phyloP scores from a whole-genome alignment of 2,888 invertebrate genomes.

The Limenitis camilla region DNA sequence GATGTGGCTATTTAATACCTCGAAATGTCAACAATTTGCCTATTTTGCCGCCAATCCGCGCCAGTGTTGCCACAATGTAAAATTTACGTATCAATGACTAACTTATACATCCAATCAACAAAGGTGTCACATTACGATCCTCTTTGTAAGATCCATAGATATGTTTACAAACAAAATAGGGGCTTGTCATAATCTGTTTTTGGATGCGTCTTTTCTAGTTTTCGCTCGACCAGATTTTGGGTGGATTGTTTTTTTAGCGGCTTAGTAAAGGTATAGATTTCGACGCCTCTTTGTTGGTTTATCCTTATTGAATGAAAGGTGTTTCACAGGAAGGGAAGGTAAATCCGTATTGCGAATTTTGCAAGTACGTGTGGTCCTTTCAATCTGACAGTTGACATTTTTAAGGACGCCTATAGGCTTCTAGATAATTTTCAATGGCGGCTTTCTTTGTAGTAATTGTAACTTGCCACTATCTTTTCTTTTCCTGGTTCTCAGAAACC shows the following conservation, averaged over 20 bases:
- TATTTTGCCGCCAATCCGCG: conserved; percentile 52
- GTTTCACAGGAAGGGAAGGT: conserved; percentile 64
- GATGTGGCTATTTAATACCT: conserved; percentile 45
- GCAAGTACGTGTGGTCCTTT: conserved; percentile 56
- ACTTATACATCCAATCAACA: conserved; percentile 61
- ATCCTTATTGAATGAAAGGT: conserved; percentile 50
- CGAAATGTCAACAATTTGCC: conserved; percentile 68
- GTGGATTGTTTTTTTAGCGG: conserved; percentile 47
- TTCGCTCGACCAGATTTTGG: conserved; percentile 63
- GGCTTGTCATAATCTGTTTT: conserved; percentile 73
- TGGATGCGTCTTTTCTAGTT: conserved; percentile 61
- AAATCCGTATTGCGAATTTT: conserved; percentile 47
- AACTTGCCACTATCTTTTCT: conserved; percentile 29
- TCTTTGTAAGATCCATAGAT: conserved; percentile 48
- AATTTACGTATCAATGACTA: conserved; percentile 58
- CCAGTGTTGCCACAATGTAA: conserved; percentile 48
- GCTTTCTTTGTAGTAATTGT: conserved; percentile 27
- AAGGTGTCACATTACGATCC: conserved; percentile 68
- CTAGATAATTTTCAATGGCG: conserved; percentile 46
- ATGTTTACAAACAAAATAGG: conserved; percentile 74
- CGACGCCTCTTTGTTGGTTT: conserved; percentile 69
- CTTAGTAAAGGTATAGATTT: conserved; percentile 64
- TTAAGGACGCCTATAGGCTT: conserved; percentile 35
- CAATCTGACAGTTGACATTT: conserved; percentile 55
- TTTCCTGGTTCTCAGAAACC: conserved; percentile 32